Evolutionary conservation across 2,113 vertebrate species (phyloP).

Genomic region (Trematocara zebra): DNA sequence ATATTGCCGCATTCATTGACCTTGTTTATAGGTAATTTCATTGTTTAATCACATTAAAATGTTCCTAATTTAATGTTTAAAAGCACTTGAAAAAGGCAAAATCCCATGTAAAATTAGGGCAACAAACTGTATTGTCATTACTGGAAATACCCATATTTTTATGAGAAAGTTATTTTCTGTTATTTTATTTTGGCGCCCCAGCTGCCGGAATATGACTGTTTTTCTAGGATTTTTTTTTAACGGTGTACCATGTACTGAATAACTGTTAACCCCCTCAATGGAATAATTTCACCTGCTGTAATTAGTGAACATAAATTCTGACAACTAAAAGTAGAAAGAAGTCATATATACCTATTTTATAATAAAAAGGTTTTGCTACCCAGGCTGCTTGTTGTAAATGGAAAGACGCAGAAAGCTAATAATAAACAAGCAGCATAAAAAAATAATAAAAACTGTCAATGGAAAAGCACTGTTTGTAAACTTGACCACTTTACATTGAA

Average conservation of each 20-base stretch:
- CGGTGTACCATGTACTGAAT: background rate
- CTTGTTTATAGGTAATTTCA: too few species aligned
- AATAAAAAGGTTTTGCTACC: background rate
- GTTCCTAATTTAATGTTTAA: too few species aligned
- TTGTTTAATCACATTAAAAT: too few species aligned
- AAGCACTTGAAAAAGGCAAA: too few species aligned
- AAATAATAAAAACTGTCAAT: background rate
- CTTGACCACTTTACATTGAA: rapidly evolving
- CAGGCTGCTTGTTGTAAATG: background rate
- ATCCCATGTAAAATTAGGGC: too few species aligned
- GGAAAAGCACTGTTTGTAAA: background rate
- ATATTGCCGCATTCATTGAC: too few species aligned
- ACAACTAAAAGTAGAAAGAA: background rate
- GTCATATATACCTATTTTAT: rapidly evolving
- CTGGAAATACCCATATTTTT: too few species aligned
- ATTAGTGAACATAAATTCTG: background rate
- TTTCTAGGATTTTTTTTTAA: too few species aligned
- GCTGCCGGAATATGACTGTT: too few species aligned
- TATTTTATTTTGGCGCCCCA: too few species aligned
- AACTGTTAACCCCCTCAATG: background rate
- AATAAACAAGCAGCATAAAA: background rate
- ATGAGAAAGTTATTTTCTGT: too few species aligned
- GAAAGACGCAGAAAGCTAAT: rapidly evolving
- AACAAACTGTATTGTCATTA: too few species aligned
- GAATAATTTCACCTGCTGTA: rapidly evolving